phyloP scores from a whole-genome alignment of 2,797 vertebrate genomes.

The Florisuga fusca region DNA sequence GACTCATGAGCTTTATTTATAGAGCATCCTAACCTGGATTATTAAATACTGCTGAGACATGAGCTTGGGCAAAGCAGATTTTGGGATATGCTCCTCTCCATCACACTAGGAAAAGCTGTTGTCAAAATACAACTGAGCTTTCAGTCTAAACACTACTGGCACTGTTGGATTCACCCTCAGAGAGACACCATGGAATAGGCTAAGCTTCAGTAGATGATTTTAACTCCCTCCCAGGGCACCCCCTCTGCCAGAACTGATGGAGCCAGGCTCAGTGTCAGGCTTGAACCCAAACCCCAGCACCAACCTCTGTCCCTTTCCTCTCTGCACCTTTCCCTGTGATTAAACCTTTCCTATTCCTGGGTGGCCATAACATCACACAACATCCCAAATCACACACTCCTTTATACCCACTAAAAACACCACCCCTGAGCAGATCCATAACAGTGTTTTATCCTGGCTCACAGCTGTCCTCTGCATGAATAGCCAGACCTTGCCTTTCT shows the following conservation, averaged over 20 bases:
- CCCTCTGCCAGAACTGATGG: background rate
- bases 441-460: background rate
- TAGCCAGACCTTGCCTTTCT: background rate
- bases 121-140: conserved; percentile 45
- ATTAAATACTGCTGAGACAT: background rate
- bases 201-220: background rate
- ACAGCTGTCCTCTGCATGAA: accelerated
- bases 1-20: background rate
- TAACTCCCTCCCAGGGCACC: background rate
- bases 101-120: background rate
- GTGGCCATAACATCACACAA: background rate
- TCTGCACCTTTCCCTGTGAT: background rate
- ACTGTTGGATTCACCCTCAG: background rate
- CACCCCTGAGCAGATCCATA: too few relatives aligned
- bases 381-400: background rate
- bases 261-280: background rate
- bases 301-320: background rate
- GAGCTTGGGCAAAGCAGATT: background rate
- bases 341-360: background rate
- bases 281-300: background rate
- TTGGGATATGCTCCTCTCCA: background rate
- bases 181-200: background rate
- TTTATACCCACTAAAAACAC: background rate
- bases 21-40: background rate
- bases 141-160: background rate